A percentile compares a stretch with the other conserved stretches of the same genome.
Conservation (phyloP, 2,888 invertebrate species). For the Hydrotaea diabolus region DNA sequence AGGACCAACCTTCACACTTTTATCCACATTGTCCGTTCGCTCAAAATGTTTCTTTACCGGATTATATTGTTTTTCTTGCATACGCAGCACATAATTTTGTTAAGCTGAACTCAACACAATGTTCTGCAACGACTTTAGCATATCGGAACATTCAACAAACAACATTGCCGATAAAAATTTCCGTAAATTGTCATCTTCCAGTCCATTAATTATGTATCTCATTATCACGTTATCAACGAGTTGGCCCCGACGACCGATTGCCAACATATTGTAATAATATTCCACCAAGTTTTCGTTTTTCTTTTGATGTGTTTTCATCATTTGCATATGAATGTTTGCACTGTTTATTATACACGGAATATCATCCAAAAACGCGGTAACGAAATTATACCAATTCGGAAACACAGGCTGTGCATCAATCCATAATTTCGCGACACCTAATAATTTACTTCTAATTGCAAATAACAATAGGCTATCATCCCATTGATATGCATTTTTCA, state of each 20-base stretch:
- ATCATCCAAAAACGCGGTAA: slow-evolving; percentile 41
- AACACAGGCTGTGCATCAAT: slow-evolving; percentile 57
- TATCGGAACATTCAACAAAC: slow-evolving; percentile 26
- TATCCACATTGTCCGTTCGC: neutral
- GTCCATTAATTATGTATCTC: slow-evolving; percentile 54
- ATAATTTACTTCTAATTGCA: slow-evolving; percentile 53
- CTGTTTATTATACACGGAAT: slow-evolving; percentile 53
- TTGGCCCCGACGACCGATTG: slow-evolving; percentile 55
- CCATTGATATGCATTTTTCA: slow-evolving; percentile 53
- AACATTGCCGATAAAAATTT: slow-evolving; percentile 30
- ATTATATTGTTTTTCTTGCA: neutral
- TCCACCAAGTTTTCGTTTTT: slow-evolving; percentile 37
- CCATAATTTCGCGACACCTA: slow-evolving; percentile 55
- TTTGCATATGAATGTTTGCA: slow-evolving; percentile 57
- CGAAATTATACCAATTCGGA: slow-evolving; percentile 46
- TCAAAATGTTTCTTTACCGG: neutral
- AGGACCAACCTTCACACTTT: neutral
- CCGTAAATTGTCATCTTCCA: slow-evolving; percentile 42
- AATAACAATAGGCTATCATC: slow-evolving; percentile 47
- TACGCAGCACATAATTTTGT: neutral
- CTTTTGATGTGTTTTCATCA: slow-evolving; percentile 55
- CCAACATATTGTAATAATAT: slow-evolving; percentile 58
- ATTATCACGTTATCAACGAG: slow-evolving; percentile 54
- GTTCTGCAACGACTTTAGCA: slow-evolving; percentile 26
- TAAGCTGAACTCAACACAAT: neutral